A percentile compares a stretch with the other conserved stretches of the same genome.
Conservation (phyloP, 2,888 invertebrate genomes). For the Pyrochroa serraticornis region DNA sequence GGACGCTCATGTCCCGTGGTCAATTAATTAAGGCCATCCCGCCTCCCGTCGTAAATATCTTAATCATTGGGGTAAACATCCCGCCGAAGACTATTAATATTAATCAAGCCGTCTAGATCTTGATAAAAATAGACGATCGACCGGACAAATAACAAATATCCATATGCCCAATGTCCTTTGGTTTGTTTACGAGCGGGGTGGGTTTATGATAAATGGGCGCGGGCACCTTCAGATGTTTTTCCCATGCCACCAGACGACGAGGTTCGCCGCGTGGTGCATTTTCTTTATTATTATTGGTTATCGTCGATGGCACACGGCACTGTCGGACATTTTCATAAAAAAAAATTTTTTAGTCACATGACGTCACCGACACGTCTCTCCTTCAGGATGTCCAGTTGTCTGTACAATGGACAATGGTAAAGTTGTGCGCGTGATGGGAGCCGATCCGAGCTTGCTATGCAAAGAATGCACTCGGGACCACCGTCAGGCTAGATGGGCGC, state of each 20-base stretch:
- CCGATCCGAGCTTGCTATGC: slow-evolving; percentile 39
- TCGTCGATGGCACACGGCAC: slow-evolving; percentile 34
- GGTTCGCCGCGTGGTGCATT: slow-evolving; percentile 38
- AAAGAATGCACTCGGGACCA: slow-evolving; percentile 44
- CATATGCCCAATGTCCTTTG: slow-evolving; percentile 14
- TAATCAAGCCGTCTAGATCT: slow-evolving; percentile 23
- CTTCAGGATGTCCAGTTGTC: too few relatives aligned
- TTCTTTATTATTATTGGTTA: slow-evolving; percentile 47
- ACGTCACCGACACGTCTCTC: too few relatives aligned
- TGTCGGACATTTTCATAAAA: too few relatives aligned
- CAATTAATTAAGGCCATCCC: too few relatives aligned
- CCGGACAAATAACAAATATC: too few relatives aligned
- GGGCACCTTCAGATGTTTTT: slow-evolving; percentile 39
- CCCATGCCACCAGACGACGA: slow-evolving; percentile 43
- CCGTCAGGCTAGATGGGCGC: slow-evolving; percentile 29
- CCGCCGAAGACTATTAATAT: slow-evolving; percentile 8
- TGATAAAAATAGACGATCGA: slow-evolving; percentile 11
- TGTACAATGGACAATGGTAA: slow-evolving; percentile 1
- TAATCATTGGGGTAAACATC: slow-evolving; percentile 5
- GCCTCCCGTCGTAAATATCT: slow-evolving; percentile 5
- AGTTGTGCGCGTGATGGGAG: slow-evolving; percentile 31
- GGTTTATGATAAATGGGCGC: slow-evolving; percentile 30
- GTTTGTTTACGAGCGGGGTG: slow-evolving; percentile 30
- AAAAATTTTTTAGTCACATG: too few relatives aligned
- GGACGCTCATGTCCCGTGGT: too few relatives aligned